A percentile compares a stretch with the other conserved stretches of the same genome.
These are phyloP conservation scores for Toxotes lorentzi DNA, from an alignment of 2,797 vertebrate species.

Conservation along the genomic window DNA sequence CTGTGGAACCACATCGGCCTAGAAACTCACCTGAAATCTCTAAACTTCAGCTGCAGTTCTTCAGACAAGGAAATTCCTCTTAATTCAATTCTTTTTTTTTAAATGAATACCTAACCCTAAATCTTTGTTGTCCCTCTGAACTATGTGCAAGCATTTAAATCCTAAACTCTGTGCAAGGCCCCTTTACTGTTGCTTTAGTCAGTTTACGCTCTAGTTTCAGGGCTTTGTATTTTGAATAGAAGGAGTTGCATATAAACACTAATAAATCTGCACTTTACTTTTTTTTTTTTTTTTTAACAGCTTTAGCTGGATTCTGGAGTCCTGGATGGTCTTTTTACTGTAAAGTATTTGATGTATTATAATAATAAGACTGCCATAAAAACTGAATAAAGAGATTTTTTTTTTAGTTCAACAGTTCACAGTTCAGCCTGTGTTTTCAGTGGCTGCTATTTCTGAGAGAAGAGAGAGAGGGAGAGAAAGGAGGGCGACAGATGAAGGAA, in stretches of 20 bases:
- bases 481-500: neutral
- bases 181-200: slow-evolving; percentile 29
- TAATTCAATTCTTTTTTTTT: neutral
- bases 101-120: slow-evolving; percentile 8
- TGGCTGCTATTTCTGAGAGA: neutral
- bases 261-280: slow-evolving; percentile 70
- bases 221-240: slow-evolving; percentile 39
- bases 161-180: slow-evolving; percentile 16
- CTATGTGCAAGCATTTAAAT: slow-evolving; percentile 33
- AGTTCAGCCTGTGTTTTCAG: neutral
- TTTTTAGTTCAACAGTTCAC: slow-evolving; percentile 34
- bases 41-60: neutral
- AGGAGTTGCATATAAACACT: slow-evolving; percentile 49
- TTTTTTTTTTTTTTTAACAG: slow-evolving; percentile 22
- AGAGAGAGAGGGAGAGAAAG: neutral
- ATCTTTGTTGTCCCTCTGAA: neutral
- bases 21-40: slow-evolving; percentile 15
- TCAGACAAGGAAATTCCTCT: neutral
- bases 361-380: slow-evolving; percentile 54
- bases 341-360: slow-evolving; percentile 55
- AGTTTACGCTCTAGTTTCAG: slow-evolving; percentile 14
- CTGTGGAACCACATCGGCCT: neutral
- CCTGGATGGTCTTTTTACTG: slow-evolving; percentile 24
- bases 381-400: slow-evolving; percentile 69
- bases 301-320: neutral